A percentile compares a stretch with the other conserved stretches of the same genome.
Conservation (phyloP, 2,888 invertebrate species). For the Philereme vetulata region DNA sequence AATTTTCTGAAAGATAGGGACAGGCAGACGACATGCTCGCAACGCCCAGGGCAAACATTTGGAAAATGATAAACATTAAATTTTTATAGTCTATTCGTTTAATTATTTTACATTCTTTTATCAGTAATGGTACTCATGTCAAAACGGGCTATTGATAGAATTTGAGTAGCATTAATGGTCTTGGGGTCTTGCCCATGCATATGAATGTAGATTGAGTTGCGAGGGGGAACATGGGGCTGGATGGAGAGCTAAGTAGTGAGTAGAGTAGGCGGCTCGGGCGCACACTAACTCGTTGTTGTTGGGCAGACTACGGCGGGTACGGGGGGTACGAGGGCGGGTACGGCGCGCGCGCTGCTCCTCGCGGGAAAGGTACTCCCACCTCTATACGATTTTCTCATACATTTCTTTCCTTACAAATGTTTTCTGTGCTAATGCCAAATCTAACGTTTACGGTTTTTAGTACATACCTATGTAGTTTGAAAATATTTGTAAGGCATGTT, state of each 20-base stretch:
- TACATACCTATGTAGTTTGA: conserved; percentile 17
- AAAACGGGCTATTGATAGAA: background rate
- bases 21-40: conserved; percentile 5
- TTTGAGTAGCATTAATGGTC: background rate
- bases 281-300: conserved; percentile 81
- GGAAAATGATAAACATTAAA: background rate
- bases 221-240: background rate
- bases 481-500: conserved; percentile 44
- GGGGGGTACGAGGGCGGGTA: conserved; percentile 95
- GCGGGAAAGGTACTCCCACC: conserved; percentile 91
- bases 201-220: too few relatives aligned
- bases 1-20: background rate
- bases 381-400: conserved; percentile 32
- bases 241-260: background rate
- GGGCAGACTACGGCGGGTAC: conserved; percentile 93
- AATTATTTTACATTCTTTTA: background rate
- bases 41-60: background rate
- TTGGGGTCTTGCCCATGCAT: background rate
- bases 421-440: conserved; percentile 26
- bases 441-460: conserved; percentile 18
- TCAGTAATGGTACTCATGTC: background rate
- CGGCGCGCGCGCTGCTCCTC: conserved; percentile 93
- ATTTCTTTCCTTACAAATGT: conserved; percentile 34
- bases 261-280: conserved; percentile 15
- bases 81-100: background rate